phyloP scores from a whole-genome alignment of 2,113 vertebrate species.

The Ivindomyrus marchei region DNA sequence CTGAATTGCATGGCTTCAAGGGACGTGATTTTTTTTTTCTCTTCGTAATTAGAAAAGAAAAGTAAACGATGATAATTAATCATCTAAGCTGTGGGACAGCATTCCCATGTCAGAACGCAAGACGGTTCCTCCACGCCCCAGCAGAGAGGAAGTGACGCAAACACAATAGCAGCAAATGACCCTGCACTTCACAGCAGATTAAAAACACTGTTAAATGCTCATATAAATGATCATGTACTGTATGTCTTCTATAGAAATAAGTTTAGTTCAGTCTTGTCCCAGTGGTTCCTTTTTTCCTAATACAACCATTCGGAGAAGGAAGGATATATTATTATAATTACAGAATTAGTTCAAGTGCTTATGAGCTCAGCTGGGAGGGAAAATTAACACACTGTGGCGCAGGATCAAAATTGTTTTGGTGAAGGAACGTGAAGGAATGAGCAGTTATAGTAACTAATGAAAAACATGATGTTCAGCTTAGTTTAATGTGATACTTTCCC shows the following conservation, averaged over 20 bases:
- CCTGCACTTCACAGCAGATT: background rate
- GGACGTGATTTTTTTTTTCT: background rate
- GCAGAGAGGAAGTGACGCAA: background rate
- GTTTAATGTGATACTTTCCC: background rate
- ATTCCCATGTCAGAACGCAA: background rate
- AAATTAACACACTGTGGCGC: background rate
- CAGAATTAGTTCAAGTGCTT: background rate
- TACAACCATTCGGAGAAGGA: background rate
- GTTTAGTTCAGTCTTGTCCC: background rate
- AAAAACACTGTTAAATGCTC: background rate
- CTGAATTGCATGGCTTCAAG: background rate
- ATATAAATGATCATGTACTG: background rate
- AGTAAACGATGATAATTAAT: background rate
- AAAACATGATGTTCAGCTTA: background rate
- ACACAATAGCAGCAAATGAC: background rate
- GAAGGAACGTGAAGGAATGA: background rate
- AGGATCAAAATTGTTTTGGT: background rate
- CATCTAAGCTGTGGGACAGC: background rate
- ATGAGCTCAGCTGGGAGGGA: background rate
- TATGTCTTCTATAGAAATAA: background rate
- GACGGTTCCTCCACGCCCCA: background rate
- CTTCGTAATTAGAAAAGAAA: background rate
- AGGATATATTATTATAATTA: background rate
- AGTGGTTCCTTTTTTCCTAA: background rate
- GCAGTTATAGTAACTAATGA: background rate